These are phyloP conservation scores for Bugulina stolonifera DNA, from an alignment of 2,888 invertebrate genomes.

Conservation along the genomic window DNA sequence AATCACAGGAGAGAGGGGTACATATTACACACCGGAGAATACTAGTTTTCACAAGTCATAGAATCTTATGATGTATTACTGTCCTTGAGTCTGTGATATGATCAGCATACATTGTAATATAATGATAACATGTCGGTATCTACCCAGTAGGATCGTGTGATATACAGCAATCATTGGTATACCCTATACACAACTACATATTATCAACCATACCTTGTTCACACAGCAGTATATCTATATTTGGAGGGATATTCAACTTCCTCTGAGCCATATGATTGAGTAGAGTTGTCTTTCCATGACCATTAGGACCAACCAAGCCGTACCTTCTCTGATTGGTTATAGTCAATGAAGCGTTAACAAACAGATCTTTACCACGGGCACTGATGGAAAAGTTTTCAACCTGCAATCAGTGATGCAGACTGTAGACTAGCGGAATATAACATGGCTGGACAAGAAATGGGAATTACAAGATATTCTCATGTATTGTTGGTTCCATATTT, in stretches of 20 bases:
- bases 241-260: conserved; percentile 87
- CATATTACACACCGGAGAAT: no score
- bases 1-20: no score
- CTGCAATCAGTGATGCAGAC: conserved; percentile 38
- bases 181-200: no score
- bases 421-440: no score
- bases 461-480: no score
- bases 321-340: conserved; percentile 91
- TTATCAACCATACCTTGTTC: conserved; percentile 72
- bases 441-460: background rate
- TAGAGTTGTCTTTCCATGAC: conserved; percentile 96
- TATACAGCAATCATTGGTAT: no score
- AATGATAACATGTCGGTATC: no score
- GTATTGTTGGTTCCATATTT: background rate
- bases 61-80: no score
- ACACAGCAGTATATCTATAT: conserved; percentile 91
- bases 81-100: no score
- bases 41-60: no score
- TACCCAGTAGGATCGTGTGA: no score
- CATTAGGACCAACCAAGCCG: conserved; percentile 96
- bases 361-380: conserved; percentile 93
- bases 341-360: conserved; percentile 86
- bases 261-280: conserved; percentile 84
- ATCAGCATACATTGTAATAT: no score
- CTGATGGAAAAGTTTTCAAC: conserved; percentile 92